Percentiles rank a stretch among this genome's conserved stretches.
phyloP scores from a whole-genome alignment of 2,888 invertebrate genomes.

The Baronia brevicornis region DNA sequence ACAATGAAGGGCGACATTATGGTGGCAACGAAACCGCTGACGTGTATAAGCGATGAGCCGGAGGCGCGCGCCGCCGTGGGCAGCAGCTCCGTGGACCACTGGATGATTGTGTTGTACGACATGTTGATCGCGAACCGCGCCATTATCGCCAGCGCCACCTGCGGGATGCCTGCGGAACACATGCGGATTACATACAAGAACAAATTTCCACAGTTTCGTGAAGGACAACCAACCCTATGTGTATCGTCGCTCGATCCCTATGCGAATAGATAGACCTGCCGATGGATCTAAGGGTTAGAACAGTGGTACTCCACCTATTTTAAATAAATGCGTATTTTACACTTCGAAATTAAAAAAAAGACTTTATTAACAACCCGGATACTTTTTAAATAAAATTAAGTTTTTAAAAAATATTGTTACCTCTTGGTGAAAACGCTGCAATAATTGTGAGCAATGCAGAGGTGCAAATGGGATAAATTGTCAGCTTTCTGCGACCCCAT shows the following conservation, averaged over 20 bases:
- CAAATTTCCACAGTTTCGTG: neutral
- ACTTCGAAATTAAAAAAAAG: neutral
- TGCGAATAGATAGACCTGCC: no score
- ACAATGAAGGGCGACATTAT: constrained; percentile 60
- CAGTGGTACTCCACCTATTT: no score
- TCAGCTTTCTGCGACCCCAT: constrained; percentile 54
- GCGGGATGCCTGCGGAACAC: constrained; percentile 50
- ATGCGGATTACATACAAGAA: no score
- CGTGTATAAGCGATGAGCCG: constrained; percentile 58
- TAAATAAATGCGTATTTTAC: no score
- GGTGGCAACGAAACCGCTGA: constrained; percentile 56
- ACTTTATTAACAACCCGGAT: neutral
- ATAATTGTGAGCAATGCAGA: constrained; percentile 43
- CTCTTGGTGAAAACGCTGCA: constrained; percentile 56
- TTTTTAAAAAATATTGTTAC: constrained; percentile 24
- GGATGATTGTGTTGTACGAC: constrained; percentile 60
- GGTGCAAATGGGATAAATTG: constrained; percentile 42
- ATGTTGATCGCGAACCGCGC: constrained; percentile 65
- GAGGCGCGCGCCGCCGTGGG: constrained; percentile 60
- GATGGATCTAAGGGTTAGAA: no score
- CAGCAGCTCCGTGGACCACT: constrained; percentile 63
- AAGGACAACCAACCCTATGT: no score
- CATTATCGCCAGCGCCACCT: constrained; percentile 52
- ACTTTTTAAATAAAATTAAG: neutral
- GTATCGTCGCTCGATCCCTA: no score